Percentiles rank a stretch among this genome's conserved stretches.
Conservation (phyloP, 1,140 invertebrate genomes). For the Cotesia vestalis region DNA sequence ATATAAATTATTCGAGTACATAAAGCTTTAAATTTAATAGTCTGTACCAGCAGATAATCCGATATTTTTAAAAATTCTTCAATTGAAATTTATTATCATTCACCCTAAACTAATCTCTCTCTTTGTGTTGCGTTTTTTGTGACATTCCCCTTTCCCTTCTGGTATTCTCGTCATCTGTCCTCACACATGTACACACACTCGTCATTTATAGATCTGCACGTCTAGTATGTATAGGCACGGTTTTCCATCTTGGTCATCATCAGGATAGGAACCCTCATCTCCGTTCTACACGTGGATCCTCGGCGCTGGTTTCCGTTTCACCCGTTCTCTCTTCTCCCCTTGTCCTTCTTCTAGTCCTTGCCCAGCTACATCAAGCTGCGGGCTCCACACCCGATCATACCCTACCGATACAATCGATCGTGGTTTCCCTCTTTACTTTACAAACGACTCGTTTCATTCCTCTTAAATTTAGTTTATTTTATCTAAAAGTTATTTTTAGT, state of each 20-base stretch:
- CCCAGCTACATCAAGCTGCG: neutral
- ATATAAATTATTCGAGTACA: conserved; percentile 27
- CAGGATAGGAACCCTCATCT: conserved; percentile 17
- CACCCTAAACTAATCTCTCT: conserved; percentile 22
- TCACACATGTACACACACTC: conserved; percentile 2
- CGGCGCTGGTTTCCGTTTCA: conserved; percentile 23
- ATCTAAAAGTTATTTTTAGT: neutral
- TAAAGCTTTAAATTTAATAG: conserved; percentile 54
- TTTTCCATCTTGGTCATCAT: conserved; percentile 15
- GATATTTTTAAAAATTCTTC: conserved; percentile 36
- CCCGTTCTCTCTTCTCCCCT: neutral
- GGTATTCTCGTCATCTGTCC: conserved; percentile 6
- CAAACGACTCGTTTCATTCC: conserved; percentile 6
- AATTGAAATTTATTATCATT: conserved; percentile 31
- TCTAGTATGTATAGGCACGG: too few species aligned
- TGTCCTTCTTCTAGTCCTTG: too few species aligned
- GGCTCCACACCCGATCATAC: conserved; percentile 22
- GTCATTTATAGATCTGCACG: neutral
- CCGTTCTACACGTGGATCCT: conserved; percentile 12
- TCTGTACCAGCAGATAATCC: conserved; percentile 49
- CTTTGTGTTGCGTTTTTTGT: neutral
- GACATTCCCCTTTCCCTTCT: neutral
- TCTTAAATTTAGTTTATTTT: neutral
- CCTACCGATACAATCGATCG: conserved; percentile 30
- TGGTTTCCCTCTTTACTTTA: conserved; percentile 24